A percentile compares a stretch with the other conserved stretches of the same genome.
These are phyloP conservation scores for Oryzaephilus surinamensis DNA, from an alignment of 1,140 invertebrate species.

Conservation along the genomic window DNA sequence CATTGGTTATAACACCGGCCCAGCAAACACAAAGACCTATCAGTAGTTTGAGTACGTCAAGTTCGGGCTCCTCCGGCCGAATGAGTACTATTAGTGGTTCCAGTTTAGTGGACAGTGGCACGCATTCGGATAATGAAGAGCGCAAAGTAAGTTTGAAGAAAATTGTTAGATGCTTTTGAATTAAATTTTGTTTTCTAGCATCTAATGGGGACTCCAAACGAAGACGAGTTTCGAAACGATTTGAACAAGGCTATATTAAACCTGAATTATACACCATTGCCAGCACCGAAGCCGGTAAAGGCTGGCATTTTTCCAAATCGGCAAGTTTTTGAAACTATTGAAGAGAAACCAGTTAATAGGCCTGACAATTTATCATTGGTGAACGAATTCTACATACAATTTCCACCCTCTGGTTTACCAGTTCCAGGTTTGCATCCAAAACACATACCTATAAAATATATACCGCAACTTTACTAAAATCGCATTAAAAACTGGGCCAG, in stretches of 20 bases:
- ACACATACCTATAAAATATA: too few species aligned
- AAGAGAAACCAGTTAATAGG: conserved; percentile 18
- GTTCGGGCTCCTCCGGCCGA: conserved; percentile 65
- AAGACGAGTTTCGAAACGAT: conserved; percentile 26
- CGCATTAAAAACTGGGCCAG: too few species aligned
- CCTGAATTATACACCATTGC: conserved; percentile 27
- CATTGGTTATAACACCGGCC: conserved; percentile 11
- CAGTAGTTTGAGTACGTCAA: conserved; percentile 62
- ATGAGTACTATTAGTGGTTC: conserved; percentile 63
- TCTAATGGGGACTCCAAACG: conserved; percentile 18
- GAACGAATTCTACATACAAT: conserved; percentile 40
- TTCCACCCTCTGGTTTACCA: conserved; percentile 41
- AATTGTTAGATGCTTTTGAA: not conserved
- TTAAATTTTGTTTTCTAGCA: conserved; percentile 20
- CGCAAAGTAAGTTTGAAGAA: conserved; percentile 44
- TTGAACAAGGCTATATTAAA: conserved; percentile 23
- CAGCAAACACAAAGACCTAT: conserved; percentile 42
- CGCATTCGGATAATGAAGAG: conserved; percentile 73
- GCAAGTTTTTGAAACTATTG: conserved; percentile 21
- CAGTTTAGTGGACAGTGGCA: conserved; percentile 70
- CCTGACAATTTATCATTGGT: conserved; percentile 11
- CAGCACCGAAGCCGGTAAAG: conserved; percentile 28
- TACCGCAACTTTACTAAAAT: not conserved
- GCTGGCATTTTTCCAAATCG: conserved; percentile 10
- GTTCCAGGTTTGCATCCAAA: conserved; percentile 36